phyloP scores from a whole-genome alignment of 2,797 vertebrate genomes.

The Fratercula arctica region DNA sequence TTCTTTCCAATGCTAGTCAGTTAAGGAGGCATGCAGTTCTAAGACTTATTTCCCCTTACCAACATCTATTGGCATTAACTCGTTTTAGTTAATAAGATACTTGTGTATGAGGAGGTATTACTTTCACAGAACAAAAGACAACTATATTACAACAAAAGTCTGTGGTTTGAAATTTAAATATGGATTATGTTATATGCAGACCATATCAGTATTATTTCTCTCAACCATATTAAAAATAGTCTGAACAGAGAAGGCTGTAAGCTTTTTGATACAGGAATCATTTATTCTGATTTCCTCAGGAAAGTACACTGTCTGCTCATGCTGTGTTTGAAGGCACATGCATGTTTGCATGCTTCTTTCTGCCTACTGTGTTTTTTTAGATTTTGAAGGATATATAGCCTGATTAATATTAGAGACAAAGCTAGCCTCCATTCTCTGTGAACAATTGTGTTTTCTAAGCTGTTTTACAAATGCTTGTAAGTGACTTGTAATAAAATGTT shows the following conservation, averaged over 20 bases:
- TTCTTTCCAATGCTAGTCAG: background rate
- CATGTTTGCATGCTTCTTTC: background rate
- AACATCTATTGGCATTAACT: background rate
- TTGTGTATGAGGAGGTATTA: background rate
- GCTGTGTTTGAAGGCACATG: background rate
- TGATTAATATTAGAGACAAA: background rate
- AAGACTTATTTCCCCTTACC: background rate
- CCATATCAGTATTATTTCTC: background rate
- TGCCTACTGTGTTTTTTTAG: background rate
- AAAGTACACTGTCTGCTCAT: accelerated
- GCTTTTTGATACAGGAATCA: background rate
- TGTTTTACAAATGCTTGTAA: background rate
- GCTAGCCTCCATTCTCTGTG: background rate
- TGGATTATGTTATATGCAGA: background rate
- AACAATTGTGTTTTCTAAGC: background rate
- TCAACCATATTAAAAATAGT: background rate
- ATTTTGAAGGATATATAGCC: background rate
- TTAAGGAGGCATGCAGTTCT: background rate
- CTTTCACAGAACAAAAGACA: background rate
- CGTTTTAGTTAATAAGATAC: background rate
- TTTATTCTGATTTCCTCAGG: background rate
- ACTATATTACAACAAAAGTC: background rate
- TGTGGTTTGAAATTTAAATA: background rate
- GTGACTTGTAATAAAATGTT: background rate
- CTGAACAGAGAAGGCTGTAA: background rate